Base-by-base conservation (phyloP, 2,888 invertebrate species). In the Phortica okadai region DNA sequence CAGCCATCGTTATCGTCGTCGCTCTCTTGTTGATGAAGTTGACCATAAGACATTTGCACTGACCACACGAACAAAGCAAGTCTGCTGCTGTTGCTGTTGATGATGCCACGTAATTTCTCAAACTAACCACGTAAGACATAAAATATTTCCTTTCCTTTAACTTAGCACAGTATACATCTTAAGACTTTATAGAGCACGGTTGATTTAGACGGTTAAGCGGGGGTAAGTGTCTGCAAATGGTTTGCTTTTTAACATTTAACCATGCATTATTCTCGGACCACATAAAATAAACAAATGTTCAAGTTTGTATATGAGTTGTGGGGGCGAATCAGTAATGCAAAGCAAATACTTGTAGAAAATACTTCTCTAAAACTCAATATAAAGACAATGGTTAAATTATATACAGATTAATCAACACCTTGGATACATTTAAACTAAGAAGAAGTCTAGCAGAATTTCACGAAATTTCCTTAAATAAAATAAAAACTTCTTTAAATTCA, bases 91-190 rank as follows among this genome's bases (percentile, higher is more conserved):
- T 21, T 45, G 45, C 14, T 41, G 64, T 8, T 16, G 59, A 10
- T 59, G 59, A 59, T 59, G 83, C 85, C 85, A 85, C 88, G 87
- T 88, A 86, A 85, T 85, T 85, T 85, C 87, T 86, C 87, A 88
- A 86, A 84, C 83, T 82, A 86, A 85, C 85, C 88, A 88, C 85
- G 87, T 88, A 88, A 85, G 85, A 82, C 87, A 85, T 88, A 85
- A 85, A 88, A 88, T 88, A 85, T 58, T 44, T 33, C 4, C 21
- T 11, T 33, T 42, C 14, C 41, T 33, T 42, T 33, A 66, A 45
- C 45, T 45, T 45, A 10, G 45, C 21, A 21, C 45, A 45, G 45
- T 45, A 10, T 45, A 10, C 45, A 8, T 45, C 45, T 45, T 45
- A 45, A 45, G 45, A 45, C 10, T 6, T 45, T 45, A 45, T 6